Evolutionary conservation across 2,888 invertebrate genomes (phyloP).

Genomic region (Polydesmus complanatus): DNA sequence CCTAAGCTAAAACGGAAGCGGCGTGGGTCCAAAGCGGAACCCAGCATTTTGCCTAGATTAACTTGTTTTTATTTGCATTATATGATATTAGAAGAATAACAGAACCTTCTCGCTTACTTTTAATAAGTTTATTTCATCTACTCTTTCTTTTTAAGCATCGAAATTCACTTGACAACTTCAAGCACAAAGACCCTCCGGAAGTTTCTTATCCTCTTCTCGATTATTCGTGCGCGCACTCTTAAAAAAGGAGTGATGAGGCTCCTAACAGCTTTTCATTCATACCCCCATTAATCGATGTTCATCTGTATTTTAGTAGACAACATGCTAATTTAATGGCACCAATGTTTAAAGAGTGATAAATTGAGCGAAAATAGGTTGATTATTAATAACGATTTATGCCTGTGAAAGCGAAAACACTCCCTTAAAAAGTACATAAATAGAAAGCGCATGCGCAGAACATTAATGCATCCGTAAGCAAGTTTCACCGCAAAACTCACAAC

Average conservation of each 20-base stretch:
- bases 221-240: not conserved
- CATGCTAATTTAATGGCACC: too few relatives aligned
- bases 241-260: not conserved
- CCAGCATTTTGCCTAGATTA: not conserved
- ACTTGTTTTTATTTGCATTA: not conserved
- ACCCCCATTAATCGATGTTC: too few relatives aligned
- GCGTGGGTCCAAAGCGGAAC: constrained; percentile 19
- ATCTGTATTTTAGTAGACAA: too few relatives aligned
- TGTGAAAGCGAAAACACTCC: too few relatives aligned
- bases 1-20: constrained; percentile 17
- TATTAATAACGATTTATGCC: too few relatives aligned
- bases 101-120: not conserved
- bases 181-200: constrained; percentile 8
- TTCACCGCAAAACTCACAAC: too few relatives aligned
- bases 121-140: not conserved
- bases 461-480: too few relatives aligned
- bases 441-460: too few relatives aligned
- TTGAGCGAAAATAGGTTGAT: too few relatives aligned
- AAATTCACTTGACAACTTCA: not conserved
- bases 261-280: too few relatives aligned
- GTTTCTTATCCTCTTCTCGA: constrained; percentile 6
- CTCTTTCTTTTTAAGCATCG: not conserved
- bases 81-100: not conserved
- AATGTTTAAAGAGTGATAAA: too few relatives aligned
- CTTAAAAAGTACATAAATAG: too few relatives aligned